phyloP scores from a whole-genome alignment of 2,797 vertebrate genomes.

The Xiphophorus birchmanni region DNA sequence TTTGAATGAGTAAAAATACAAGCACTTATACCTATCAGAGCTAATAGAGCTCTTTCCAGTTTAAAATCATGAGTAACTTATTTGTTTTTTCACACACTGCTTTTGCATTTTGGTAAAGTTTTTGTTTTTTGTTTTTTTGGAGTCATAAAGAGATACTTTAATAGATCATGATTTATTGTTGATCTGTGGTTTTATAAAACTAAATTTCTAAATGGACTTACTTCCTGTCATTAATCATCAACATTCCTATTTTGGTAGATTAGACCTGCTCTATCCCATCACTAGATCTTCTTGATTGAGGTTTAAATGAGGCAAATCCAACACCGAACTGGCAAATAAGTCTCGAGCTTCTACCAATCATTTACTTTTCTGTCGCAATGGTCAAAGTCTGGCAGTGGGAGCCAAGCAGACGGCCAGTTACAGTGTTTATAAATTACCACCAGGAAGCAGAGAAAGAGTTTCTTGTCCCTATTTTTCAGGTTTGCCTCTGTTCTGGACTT shows the following conservation, averaged over 20 bases:
- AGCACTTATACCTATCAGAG: neutral
- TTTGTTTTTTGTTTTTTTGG: neutral
- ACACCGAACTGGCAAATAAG: conserved; percentile 40
- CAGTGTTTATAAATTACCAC: neutral
- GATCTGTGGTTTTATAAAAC: neutral
- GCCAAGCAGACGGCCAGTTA: neutral
- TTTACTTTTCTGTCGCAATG: conserved; percentile 57
- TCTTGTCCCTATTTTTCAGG: conserved; percentile 60
- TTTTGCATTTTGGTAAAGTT: neutral
- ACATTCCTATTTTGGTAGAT: neutral
- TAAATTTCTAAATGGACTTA: neutral
- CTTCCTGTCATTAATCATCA: neutral
- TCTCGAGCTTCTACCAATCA: conserved; percentile 69
- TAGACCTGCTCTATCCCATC: neutral
- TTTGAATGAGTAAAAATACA: neutral
- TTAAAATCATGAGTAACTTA: neutral
- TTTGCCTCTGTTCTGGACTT: conserved; percentile 86
- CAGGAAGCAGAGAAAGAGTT: too few relatives aligned
- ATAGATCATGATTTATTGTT: neutral
- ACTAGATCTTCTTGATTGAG: conserved; percentile 17
- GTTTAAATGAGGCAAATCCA: conserved; percentile 57
- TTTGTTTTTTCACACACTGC: neutral
- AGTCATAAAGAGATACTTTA: neutral
- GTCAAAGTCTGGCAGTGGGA: conserved; percentile 54
- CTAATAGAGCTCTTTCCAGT: neutral